phyloP scores from a whole-genome alignment of 2,797 vertebrate genomes.

The Malacoraja senta region DNA sequence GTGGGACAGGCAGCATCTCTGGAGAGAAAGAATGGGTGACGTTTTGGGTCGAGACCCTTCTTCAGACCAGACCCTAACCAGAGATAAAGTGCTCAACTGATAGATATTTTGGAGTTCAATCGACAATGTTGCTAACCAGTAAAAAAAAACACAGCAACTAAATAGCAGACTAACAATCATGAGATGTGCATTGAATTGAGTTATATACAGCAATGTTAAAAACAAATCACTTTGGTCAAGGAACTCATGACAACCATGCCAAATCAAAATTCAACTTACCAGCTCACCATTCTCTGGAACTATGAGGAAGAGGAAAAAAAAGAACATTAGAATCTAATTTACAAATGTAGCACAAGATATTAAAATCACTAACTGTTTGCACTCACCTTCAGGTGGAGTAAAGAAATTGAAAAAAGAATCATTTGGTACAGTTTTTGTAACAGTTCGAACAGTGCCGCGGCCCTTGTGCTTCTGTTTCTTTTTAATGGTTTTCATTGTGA shows the following conservation, averaged over 20 bases:
- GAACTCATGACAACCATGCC: not conserved
- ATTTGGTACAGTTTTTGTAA: conserved; percentile 95
- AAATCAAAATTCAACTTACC: conserved; percentile 65
- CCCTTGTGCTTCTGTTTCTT: conserved; percentile 99
- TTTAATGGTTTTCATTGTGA: conserved; percentile 97
- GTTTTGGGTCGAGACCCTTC: too few species aligned
- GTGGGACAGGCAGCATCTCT: too few species aligned
- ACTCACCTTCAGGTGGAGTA: conserved; percentile 85
- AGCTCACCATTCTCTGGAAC: conserved; percentile 89
- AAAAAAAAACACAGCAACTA: not conserved
- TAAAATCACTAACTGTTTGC: conserved; percentile 33
- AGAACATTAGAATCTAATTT: not conserved
- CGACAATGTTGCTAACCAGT: not conserved
- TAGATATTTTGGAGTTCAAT: not conserved
- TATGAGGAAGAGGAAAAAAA: conserved; percentile 48
- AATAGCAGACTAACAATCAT: not conserved
- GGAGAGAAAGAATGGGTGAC: too few species aligned
- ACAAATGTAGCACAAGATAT: conserved; percentile 29
- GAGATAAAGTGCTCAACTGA: not conserved
- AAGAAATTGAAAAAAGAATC: conserved; percentile 99
- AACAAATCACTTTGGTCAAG: not conserved
- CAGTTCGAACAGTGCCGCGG: conserved; percentile 88
- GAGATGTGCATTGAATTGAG: not conserved
- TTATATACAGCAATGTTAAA: not conserved
- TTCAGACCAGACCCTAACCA: too few species aligned